Base-by-base conservation (phyloP, 2,797 vertebrate genomes). In the Molossus alvarezi region DNA sequence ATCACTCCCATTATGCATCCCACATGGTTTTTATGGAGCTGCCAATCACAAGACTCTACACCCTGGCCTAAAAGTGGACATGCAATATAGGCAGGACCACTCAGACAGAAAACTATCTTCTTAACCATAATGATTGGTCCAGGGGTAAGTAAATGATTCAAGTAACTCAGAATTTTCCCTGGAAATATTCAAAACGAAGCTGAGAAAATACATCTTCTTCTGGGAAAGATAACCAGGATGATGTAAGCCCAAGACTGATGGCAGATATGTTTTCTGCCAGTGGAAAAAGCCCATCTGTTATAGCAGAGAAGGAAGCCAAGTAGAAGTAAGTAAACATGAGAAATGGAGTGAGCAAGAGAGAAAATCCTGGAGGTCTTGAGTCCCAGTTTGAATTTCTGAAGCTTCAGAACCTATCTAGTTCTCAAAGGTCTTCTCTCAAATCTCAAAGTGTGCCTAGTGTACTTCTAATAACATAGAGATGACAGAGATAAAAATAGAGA, bases 241-340 rank as follows among this genome's bases (percentile, higher is more conserved):
- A 76, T 79, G 80, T 37, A 85, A 84, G 20, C 77, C 41, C 41
- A 62, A 81, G 14, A 67, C 62, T 88, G 67, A 84, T 85, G 87
- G 67, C 37, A 88, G 27, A 85, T n/a, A 88, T 14, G 62, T 76
- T 97, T 95, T 88, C 60, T 95, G 83, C 73, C 60, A 85, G 88
- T 93, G 67, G 18, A 41, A 85, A 93, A 93, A 88, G 55, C n/a
- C 87, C 79, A 88, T 96, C 93, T 89, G 51, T 91, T 76, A 53
- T 0, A 48, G 15, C n/a, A 91, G 62, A 91, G 73, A 91, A 77
- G 10, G 37, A 88, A 71, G 67, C 37, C 55, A 81, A 85, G 48
- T 27, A 81, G 60, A 95, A 84, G 27, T 71, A 85, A 87, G 73
- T 41, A 73, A 25, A 60, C 29, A 69, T 20, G 62, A 93, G 60